A percentile compares a stretch with the other conserved stretches of the same genome.
Conservation (phyloP, 1,140 invertebrate species). For the Daktulosphaira vitifoliae region DNA sequence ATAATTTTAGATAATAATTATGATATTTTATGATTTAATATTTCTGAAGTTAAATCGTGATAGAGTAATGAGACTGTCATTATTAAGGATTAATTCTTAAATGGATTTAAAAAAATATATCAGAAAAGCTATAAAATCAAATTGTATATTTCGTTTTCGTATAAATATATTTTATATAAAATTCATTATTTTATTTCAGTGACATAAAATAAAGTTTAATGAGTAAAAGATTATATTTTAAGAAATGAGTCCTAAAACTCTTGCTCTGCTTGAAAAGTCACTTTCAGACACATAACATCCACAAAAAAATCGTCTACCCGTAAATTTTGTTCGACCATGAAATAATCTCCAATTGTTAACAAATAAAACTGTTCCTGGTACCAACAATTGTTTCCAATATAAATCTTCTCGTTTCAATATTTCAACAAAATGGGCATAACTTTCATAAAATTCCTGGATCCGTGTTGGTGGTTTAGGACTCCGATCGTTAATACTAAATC, state of each 20-base stretch:
- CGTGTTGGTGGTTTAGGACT: slow-evolving; percentile 46
- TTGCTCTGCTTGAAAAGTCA: slow-evolving; percentile 52
- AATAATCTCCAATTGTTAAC: slow-evolving; percentile 69
- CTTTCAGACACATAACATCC: slow-evolving; percentile 55
- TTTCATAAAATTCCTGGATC: slow-evolving; percentile 55
- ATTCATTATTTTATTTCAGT: no score
- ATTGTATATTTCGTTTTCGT: no score
- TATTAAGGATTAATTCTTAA: no score
- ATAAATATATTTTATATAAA: no score
- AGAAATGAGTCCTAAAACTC: slow-evolving; percentile 35
- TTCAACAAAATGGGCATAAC: slow-evolving; percentile 50
- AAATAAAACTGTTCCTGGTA: slow-evolving; percentile 56
- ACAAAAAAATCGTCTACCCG: slow-evolving; percentile 49
- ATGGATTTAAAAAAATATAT: no score
- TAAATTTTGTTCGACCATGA: slow-evolving; percentile 59
- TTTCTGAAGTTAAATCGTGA: no score
- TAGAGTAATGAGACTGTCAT: no score
- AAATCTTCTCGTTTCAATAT: slow-evolving; percentile 48
- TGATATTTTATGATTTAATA: no score
- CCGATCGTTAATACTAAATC: slow-evolving; percentile 61
- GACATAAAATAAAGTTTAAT: no score
- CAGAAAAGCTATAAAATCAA: no score
- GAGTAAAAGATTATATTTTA: no score
- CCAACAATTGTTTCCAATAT: slow-evolving; percentile 52
- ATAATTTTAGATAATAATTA: no score